A percentile compares a stretch with the other conserved stretches of the same genome.
These are phyloP conservation scores for Fundulus diaphanus DNA, from an alignment of 2,797 vertebrate genomes.

Conservation along the genomic window DNA sequence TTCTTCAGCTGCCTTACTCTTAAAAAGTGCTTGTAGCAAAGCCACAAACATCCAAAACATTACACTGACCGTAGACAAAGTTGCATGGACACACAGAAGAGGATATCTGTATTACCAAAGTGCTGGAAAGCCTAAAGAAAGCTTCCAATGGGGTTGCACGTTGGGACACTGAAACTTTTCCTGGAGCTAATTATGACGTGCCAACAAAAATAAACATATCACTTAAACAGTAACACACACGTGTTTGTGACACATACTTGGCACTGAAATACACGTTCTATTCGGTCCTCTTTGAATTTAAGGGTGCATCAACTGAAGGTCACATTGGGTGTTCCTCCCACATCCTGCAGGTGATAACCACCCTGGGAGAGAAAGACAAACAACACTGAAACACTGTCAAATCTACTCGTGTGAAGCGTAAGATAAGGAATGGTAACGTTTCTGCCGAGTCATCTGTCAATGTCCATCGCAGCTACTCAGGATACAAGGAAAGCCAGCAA, in stretches of 20 bases:
- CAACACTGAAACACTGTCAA: constrained; percentile 23
- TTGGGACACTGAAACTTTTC: constrained; percentile 41
- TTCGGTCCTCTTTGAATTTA: constrained; percentile 40
- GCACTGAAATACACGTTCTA: constrained; percentile 26
- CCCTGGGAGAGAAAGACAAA: constrained; percentile 45
- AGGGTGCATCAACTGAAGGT: constrained; percentile 58
- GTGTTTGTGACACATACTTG: constrained; percentile 6
- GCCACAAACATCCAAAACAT: neutral
- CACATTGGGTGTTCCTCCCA: constrained; percentile 48
- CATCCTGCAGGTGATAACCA: constrained; percentile 63
- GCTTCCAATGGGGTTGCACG: constrained; percentile 30
- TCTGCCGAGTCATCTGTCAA: constrained; percentile 26
- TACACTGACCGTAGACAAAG: constrained; percentile 4
- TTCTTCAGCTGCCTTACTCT: neutral
- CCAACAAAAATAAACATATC: constrained; percentile 48
- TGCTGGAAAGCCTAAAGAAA: constrained; percentile 36
- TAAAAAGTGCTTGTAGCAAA: constrained; percentile 14
- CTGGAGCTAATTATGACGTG: constrained; percentile 40
- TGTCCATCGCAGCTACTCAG: constrained; percentile 14
- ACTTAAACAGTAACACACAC: constrained; percentile 19
- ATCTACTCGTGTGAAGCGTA: constrained; percentile 38
- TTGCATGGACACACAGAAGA: constrained; percentile 6
- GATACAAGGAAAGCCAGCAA: constrained; percentile 13
- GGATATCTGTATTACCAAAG: constrained; percentile 30
- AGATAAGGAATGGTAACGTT: constrained; percentile 53